phyloP scores from a whole-genome alignment of 2,888 invertebrate genomes.

The Heliconius aoede region DNA sequence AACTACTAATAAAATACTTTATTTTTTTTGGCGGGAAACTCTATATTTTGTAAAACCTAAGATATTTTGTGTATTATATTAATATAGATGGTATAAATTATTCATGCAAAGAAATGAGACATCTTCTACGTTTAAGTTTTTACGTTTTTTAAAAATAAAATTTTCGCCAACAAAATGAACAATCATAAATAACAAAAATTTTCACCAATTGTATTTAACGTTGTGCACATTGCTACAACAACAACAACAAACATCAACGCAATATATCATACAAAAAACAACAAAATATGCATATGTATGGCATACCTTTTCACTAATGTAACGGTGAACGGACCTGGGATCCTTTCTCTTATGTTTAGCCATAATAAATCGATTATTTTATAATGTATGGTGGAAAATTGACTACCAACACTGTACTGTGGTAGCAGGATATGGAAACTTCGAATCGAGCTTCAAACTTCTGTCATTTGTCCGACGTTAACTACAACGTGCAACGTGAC shows the following conservation, averaged over 20 bases:
- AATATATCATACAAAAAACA: background rate
- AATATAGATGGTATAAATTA: too few species aligned
- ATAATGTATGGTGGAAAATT: background rate
- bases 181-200: too few species aligned
- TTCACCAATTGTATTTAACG: constrained; percentile 10
- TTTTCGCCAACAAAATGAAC: too few species aligned
- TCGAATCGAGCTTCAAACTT: constrained; percentile 17
- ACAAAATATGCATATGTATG: constrained; percentile 3
- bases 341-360: constrained; percentile 10
- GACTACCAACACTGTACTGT: background rate
- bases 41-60: too few species aligned
- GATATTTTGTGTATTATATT: too few species aligned
- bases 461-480: constrained; percentile 10
- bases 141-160: too few species aligned
- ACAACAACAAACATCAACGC: background rate
- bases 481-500: background rate
- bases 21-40: too few species aligned
- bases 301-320: background rate
- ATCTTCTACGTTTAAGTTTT: too few species aligned
- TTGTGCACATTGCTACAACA: background rate
- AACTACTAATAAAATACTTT: background rate
- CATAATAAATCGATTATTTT: background rate
- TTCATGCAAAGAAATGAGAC: too few species aligned
- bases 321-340: background rate
- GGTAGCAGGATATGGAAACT: constrained; percentile 1